Evolutionary conservation across 1,140 invertebrate genomes (phyloP), one percentile per base, ranked within the genome.

Genomic region (Calosoma granatense): DNA sequence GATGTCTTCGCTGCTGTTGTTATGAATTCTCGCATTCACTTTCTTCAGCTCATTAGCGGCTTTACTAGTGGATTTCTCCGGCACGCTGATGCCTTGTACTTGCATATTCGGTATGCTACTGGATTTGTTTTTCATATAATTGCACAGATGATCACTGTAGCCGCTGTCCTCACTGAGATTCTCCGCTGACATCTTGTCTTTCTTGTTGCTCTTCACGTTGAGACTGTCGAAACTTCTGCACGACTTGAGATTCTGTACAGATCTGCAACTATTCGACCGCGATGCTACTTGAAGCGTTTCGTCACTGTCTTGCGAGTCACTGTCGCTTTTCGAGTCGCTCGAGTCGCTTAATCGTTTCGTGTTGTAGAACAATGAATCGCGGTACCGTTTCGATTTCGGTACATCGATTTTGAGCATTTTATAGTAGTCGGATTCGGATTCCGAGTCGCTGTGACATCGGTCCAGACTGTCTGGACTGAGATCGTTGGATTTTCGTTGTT

Each of bases 121-220:
- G 41, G 69, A 72, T 63, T 74, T 75, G 52, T 63, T 62, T 21
- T 67, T 67, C 20, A 69, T 59, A 60, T 70, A 65, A 43, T 64
- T 65, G 54, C 66, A 70, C 52, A 76, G 71, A 56, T 79, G 77
- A 62, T 84, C 82, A 57, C 84, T 82, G 70, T 86, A 87, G 17
- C 85, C 85, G 59, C 83, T 86, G 69, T 87, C 85, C 65, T 87
- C 84, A 62, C 83, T 86, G 36, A 87, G 70, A 74, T 86, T 87
- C 64, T 87, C 85, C 1, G 78, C 78, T 21, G 84, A 86, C 62
- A 80, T 78, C 59, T 79, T 79, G 14, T 78, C 76, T 1, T 58
- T 56, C 23, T 36, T 52, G 17, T 39, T 55, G 20, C 47, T 51
- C 15, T 12, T 47, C 1, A 60, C 41, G 1, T 65, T 71, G n/a